A percentile compares a stretch with the other conserved stretches of the same genome.
phyloP scores from a whole-genome alignment of 2,888 invertebrate genomes.

The Pegoplata infirma region DNA sequence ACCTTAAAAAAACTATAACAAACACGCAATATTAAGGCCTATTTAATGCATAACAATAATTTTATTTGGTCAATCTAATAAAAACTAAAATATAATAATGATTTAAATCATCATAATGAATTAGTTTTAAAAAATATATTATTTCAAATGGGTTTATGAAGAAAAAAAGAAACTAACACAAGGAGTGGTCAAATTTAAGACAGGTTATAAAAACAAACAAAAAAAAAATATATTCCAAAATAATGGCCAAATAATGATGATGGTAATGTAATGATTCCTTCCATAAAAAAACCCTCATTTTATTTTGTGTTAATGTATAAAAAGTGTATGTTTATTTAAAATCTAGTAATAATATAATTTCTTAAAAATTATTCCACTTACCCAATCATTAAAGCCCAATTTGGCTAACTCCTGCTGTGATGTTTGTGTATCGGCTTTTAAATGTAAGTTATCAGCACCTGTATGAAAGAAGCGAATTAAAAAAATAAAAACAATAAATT shows the following conservation, averaged over 20 bases:
- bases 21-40: conserved; percentile 25
- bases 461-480: not conserved
- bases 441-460: conserved; percentile 83
- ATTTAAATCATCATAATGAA: conserved; percentile 21
- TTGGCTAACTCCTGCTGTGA: conserved; percentile 87
- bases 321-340: not conserved
- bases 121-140: not conserved
- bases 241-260: not conserved
- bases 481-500: not conserved
- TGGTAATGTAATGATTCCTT: conserved; percentile 7
- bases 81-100: conserved; percentile 11
- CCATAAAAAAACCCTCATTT: not conserved
- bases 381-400: conserved; percentile 94
- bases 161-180: not conserved
- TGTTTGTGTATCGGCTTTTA: conserved; percentile 81
- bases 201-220: not conserved
- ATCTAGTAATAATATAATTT: not conserved
- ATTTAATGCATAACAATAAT: not conserved
- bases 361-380: conserved; percentile 78
- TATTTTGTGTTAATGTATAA: not conserved
- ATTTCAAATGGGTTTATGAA: too few relatives aligned
- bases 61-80: not conserved
- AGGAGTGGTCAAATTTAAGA: conserved; percentile 24
- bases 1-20: not conserved
- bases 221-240: not conserved